Base-by-base conservation (phyloP, 1,140 invertebrate species). In the Kradibia gibbosae region DNA sequence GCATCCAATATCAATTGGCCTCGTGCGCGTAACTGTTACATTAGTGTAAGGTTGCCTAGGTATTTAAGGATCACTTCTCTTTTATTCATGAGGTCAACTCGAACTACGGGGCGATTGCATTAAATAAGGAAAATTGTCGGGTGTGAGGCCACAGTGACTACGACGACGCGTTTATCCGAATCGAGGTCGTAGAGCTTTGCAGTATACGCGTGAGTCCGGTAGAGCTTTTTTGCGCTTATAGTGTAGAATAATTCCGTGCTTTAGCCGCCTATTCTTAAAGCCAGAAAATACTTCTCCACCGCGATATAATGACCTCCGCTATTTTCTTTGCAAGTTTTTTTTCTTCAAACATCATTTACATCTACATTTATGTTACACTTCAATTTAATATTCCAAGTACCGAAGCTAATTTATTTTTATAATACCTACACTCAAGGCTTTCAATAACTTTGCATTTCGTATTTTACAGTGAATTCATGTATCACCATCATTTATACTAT, bases 31-130 rank as follows among this genome's bases (percentile, higher is more conserved):
- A 25, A 36, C 20, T 15, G 62, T 17, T 36, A 39, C 28, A 31
- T n/a, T 15, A 11, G 73, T 74, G 22, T 70, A 22, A 17, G 22
- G 71, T 36, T 25, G 17, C 20, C 42, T 34, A 42, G 45, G 20
- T 78, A 78, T 78, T 78, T 78, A 39, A 70, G 76, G 60, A 70
- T 70, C 76, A 45, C 62, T 77, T 65, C 45, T 78, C 76, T 78
- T 28, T 78, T 71, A 71, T 71, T 78, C 77, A 78, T 71, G 77
- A 78, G 65, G 65, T 71, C 34, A 42, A 70, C 25, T 53, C 31
- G 60, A 65, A 34, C 31, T 65, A 11, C 75, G 60, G 17, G 15
- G 60, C 60, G 60, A 67, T 78, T 67, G 42, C 62, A 78, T 78
- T 67, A 67, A 78, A 78, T 45, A 78, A 67, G 60, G 39, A 78